These are phyloP conservation scores for Aspidiotus destructor DNA, from an alignment of 2,888 invertebrate species.

Conservation along the genomic window DNA sequence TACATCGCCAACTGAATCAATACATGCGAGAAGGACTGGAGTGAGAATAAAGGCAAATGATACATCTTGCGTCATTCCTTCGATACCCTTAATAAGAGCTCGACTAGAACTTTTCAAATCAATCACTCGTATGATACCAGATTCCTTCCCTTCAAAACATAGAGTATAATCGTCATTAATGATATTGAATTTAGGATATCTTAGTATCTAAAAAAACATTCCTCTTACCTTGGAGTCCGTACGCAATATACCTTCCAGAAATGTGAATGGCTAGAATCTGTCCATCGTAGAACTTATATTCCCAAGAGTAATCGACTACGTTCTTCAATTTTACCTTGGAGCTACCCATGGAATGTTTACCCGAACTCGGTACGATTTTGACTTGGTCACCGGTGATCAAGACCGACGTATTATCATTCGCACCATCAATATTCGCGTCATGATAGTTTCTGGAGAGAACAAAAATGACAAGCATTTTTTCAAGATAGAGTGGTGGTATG, in stretches of 20 bases:
- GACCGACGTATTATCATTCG: conserved; percentile 46
- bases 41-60: conserved; percentile 76
- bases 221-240: conserved; percentile 48
- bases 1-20: conserved; percentile 75
- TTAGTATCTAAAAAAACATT: not conserved
- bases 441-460: conserved; percentile 41
- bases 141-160: conserved; percentile 57
- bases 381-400: conserved; percentile 55
- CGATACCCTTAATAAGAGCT: conserved; percentile 74
- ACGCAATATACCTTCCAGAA: conserved; percentile 75
- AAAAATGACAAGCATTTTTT: not conserved
- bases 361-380: conserved; percentile 58
- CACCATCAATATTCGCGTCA: conserved; percentile 52
- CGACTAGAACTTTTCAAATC: conserved; percentile 66
- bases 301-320: conserved; percentile 89
- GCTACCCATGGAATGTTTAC: conserved; percentile 67
- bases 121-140: conserved; percentile 53
- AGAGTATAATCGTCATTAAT: conserved; percentile 31
- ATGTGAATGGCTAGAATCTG: conserved; percentile 81
- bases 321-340: conserved; percentile 84
- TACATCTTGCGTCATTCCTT: conserved; percentile 79
- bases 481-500: no score
- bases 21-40: conserved; percentile 71
- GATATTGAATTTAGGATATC: not conserved
- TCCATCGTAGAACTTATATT: conserved; percentile 74